These are phyloP conservation scores for Ailuropoda melanoleuca DNA, from an alignment of 2,113 vertebrate genomes.

Conservation along the genomic window DNA sequence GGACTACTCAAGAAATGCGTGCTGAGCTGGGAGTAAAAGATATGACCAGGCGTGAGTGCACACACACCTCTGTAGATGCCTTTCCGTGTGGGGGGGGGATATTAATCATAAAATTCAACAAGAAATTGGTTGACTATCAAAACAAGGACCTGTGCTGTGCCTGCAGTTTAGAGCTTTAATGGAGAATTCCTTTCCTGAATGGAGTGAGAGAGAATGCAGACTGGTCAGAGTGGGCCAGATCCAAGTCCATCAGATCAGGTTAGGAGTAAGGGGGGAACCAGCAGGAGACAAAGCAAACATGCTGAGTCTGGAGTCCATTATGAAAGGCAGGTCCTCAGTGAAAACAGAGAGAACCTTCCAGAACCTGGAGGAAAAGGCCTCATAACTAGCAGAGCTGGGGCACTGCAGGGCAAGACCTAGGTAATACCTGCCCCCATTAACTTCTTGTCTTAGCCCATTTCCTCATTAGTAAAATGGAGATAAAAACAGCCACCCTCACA, in stretches of 20 bases:
- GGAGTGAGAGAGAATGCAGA: neutral
- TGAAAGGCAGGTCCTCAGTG: neutral
- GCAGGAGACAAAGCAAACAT: neutral
- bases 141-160: neutral
- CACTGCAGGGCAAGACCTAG: neutral
- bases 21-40: neutral
- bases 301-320: neutral
- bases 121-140: neutral
- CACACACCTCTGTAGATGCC: neutral
- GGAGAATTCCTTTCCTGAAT: neutral
- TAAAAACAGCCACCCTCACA: neutral
- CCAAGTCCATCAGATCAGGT: neutral
- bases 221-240: neutral
- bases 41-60: neutral
- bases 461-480: neutral
- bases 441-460: neutral
- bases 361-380: neutral
- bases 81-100: too few relatives aligned
- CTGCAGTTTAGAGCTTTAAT: neutral
- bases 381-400: neutral
- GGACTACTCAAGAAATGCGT: neutral
- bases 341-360: neutral
- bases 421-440: neutral
- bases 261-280: neutral
- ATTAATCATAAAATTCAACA: neutral